phyloP scores from a whole-genome alignment of 2,113 vertebrate genomes.

The Sterrhoptilus dennistouni region DNA sequence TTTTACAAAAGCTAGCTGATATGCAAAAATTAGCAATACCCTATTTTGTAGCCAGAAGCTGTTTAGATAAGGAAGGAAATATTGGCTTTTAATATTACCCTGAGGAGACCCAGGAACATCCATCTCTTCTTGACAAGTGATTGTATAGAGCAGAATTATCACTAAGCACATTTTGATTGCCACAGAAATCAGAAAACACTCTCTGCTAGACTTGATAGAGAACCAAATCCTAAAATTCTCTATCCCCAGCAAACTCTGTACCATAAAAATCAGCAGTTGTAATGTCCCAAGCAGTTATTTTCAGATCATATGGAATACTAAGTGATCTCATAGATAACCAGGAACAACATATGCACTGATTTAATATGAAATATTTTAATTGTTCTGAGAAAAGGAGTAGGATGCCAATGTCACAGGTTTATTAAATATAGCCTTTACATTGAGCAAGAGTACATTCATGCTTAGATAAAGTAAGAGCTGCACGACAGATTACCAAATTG shows the following conservation, averaged over 20 bases:
- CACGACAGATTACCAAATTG: not conserved
- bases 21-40: not conserved
- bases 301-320: not conserved
- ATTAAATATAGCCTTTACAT: slow-evolving; percentile 7
- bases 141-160: not conserved
- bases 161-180: not conserved
- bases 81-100: not conserved
- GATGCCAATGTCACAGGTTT: not conserved
- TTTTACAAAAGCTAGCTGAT: not conserved
- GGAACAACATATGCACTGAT: not conserved
- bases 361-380: slow-evolving; percentile 13
- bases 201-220: not conserved
- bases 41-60: not conserved
- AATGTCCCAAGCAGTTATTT: not conserved
- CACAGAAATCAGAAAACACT: not conserved
- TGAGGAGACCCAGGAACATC: not conserved
- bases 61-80: not conserved
- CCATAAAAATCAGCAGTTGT: not conserved
- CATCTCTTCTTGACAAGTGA: not conserved
- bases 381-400: slow-evolving; percentile 20
- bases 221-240: not conserved
- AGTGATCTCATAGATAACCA: not conserved
- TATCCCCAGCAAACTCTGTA: not conserved
- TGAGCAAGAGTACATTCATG: not conserved
- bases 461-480: not conserved